A percentile compares a stretch with the other conserved stretches of the same genome.
Conservation (phyloP, 2,113 vertebrate species). For the Pandion haliaetus region DNA sequence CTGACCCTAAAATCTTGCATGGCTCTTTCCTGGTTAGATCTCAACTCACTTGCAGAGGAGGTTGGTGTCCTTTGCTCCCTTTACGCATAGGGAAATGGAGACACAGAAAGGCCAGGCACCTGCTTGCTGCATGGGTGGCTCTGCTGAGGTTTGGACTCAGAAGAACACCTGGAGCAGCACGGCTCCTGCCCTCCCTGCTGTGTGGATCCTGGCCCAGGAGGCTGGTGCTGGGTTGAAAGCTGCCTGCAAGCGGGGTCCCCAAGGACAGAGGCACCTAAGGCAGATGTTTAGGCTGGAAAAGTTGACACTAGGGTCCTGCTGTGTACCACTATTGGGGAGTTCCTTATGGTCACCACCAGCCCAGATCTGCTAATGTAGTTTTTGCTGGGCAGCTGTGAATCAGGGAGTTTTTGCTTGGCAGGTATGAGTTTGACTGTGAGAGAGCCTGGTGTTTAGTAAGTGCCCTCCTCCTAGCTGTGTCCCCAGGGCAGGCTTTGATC, state of each 20-base stretch:
- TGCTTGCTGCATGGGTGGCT: not conserved
- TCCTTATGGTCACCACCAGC: not conserved
- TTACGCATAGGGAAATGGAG: rapidly evolving
- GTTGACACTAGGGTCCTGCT: not conserved
- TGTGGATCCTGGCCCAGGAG: not conserved
- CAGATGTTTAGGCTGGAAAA: not conserved
- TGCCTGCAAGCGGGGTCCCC: not conserved
- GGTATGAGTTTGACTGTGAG: not conserved
- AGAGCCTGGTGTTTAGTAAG: not conserved
- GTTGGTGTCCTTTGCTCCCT: not conserved
- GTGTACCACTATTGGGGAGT: no score
- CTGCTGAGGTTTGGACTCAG: not conserved
- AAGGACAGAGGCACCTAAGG: not conserved
- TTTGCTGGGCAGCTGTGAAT: not conserved
- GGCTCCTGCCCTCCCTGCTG: not conserved
- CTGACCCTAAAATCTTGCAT: not conserved
- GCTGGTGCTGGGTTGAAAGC: not conserved
- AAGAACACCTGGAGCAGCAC: not conserved
- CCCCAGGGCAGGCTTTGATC: not conserved
- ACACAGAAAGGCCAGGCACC: not conserved
- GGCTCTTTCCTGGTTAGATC: not conserved
- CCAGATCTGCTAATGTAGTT: not conserved
- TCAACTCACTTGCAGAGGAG: not conserved
- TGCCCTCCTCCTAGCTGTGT: not conserved
- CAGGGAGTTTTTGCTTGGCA: not conserved